Percentiles rank a stretch among this genome's conserved stretches.
phyloP scores from a whole-genome alignment of 2,797 vertebrate genomes.

The Anguilla marmorata region DNA sequence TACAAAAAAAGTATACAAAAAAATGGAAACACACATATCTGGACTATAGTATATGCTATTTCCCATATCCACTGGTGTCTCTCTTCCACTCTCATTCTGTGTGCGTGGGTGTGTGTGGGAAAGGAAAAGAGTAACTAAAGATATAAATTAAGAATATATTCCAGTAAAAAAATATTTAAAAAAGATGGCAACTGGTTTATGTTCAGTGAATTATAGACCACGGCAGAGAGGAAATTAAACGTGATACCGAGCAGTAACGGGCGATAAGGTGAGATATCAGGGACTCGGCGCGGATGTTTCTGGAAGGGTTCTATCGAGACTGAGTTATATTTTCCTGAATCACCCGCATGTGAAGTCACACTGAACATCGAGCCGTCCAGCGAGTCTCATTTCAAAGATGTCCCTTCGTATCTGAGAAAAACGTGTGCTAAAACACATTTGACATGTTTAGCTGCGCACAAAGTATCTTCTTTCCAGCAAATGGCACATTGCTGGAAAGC shows the following conservation, averaged over 20 bases:
- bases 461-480: not conserved
- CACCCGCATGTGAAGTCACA: not conserved
- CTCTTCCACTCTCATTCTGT: not conserved
- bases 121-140: not conserved
- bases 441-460: not conserved
- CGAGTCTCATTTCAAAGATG: not conserved
- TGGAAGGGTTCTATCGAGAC: not conserved
- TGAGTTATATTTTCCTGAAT: not conserved
- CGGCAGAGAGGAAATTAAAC: not conserved
- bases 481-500: not conserved
- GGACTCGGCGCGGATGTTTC: not conserved
- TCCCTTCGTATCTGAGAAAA: not conserved
- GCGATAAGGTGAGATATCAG: not conserved
- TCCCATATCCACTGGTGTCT: too few species aligned
- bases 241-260: not conserved
- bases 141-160: not conserved
- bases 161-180: not conserved
- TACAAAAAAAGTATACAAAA: too few species aligned
- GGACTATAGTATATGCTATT: too few species aligned
- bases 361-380: not conserved
- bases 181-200: too few species aligned
- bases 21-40: too few species aligned
- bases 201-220: not conserved
- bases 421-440: not conserved
- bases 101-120: slow-evolving; percentile 1